Evolutionary conservation across 2,113 vertebrate species (phyloP), one percentile per base, ranked within the genome.

Genomic region (Phrynocephalus versicolor): DNA sequence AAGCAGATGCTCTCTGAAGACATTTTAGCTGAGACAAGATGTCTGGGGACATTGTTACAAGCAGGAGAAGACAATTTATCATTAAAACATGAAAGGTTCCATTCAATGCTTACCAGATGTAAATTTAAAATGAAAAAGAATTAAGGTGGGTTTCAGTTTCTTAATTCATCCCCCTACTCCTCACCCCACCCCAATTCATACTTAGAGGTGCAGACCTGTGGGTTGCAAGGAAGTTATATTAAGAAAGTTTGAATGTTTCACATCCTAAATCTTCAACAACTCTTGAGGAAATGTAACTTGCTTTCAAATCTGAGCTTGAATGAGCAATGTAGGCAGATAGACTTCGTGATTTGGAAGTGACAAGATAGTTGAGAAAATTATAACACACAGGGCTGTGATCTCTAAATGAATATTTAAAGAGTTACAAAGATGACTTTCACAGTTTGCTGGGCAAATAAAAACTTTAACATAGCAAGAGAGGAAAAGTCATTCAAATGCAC

Each of bases 81-180:
- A 96, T 93, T 88, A 96, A 96, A 95, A 97, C 91, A 96, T 97
- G 96, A 97, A 97, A 97, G 96, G 96, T 95, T 95, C 96, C 88
- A 90, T 96, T 97, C 97, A 97, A 98, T 97, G 97, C 97, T 97
- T 98, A 98, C 97, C 97, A 97, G 97, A 97, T 98, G 97, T 97
- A 97, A 95, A 88, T 35, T 45, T 77, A 77, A 91, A 88, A 79
- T 71, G 60, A 87, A 86, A 90, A 89, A 91, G 91, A 93, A 94
- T 85, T 85, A 95, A 95, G 94, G 86, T 87, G 94, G 91, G 96
- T 97, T 96, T 98, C 96, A 96, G 93, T 95, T 95, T 84, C 94
- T 95, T 95, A 95, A 96, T 96, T 96, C 96, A 96, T 96, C 96
- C 92, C 92, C 95, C 96, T 91, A 90, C 91, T 91, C 92, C 85